phyloP scores from a whole-genome alignment of 2,113 vertebrate genomes.

The Trogon melanurus region DNA sequence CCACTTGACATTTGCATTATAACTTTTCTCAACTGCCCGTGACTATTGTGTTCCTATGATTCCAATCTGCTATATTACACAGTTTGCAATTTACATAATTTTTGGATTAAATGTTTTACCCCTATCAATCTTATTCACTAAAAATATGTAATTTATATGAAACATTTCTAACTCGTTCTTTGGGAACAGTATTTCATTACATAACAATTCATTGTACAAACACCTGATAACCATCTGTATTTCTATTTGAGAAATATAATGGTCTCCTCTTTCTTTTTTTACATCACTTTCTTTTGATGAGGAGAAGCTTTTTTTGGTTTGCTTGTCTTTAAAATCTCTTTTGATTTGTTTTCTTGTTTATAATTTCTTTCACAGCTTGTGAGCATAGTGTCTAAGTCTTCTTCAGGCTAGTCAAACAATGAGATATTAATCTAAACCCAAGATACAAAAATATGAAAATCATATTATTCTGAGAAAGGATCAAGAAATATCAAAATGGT shows the following conservation, averaged over 20 bases:
- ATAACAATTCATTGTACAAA: neutral
- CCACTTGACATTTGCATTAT: neutral
- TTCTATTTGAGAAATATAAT: neutral
- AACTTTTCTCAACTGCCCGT: neutral
- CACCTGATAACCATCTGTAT: neutral
- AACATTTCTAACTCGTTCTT: neutral
- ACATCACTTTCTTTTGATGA: neutral
- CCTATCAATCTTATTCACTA: neutral
- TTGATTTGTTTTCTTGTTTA: neutral
- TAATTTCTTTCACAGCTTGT: neutral
- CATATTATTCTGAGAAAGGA: neutral
- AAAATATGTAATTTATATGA: neutral
- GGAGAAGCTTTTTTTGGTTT: accelerated
- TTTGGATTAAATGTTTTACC: neutral
- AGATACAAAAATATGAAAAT: neutral
- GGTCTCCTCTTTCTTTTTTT: neutral
- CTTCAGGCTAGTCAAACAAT: neutral
- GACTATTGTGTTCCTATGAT: neutral
- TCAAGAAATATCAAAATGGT: neutral
- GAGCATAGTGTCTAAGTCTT: neutral
- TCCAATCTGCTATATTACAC: neutral
- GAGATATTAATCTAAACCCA: neutral
- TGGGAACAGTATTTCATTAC: neutral
- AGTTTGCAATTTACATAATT: neutral
- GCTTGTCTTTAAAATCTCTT: neutral